A percentile compares a stretch with the other conserved stretches of the same genome.
phyloP scores from a whole-genome alignment of 2,888 invertebrate genomes.

The Leptinotarsa tumamoca region DNA sequence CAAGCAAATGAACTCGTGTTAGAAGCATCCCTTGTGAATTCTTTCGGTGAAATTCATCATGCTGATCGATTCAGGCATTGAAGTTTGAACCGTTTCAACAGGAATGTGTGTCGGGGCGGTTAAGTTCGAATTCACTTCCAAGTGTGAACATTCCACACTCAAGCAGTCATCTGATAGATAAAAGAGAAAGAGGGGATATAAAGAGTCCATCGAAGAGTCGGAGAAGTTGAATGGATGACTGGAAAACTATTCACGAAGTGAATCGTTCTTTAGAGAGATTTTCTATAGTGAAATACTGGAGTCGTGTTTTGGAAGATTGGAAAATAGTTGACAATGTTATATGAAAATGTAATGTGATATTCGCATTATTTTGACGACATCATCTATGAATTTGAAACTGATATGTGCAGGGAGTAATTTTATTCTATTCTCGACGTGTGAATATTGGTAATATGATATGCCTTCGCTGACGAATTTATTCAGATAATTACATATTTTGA shows the following conservation, averaged over 20 bases:
- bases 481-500: too few relatives aligned
- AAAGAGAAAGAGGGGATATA: conserved; percentile 8
- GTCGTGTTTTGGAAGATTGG: too few relatives aligned
- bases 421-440: too few relatives aligned
- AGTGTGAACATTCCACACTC: conserved; percentile 16
- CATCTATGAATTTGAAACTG: too few relatives aligned
- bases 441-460: too few relatives aligned
- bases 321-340: too few relatives aligned
- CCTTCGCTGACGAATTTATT: too few relatives aligned
- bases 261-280: neutral
- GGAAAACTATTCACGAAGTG: conserved; percentile 6
- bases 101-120: conserved; percentile 19
- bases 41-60: conserved; percentile 16
- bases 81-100: conserved; percentile 14
- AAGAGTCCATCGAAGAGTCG: neutral
- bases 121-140: conserved; percentile 1
- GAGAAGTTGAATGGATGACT: conserved; percentile 1
- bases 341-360: too few relatives aligned
- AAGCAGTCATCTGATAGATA: conserved; percentile 6
- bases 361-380: too few relatives aligned
- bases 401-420: too few relatives aligned
- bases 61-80: conserved; percentile 10
- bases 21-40: conserved; percentile 3
- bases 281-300: neutral
- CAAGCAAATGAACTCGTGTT: conserved; percentile 4